phyloP scores from a whole-genome alignment of 2,113 vertebrate genomes.

The Morone chrysops region DNA sequence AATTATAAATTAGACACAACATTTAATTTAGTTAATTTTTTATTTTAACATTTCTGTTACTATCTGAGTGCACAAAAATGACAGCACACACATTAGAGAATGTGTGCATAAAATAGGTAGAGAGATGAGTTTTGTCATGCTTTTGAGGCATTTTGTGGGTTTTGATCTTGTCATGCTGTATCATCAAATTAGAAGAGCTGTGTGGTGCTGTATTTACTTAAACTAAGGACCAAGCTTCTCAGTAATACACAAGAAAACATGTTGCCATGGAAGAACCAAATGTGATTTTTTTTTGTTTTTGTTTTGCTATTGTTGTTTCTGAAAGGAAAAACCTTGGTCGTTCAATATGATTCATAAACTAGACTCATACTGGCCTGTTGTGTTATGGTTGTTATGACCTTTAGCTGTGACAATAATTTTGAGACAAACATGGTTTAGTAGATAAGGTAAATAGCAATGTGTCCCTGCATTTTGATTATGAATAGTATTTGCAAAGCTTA shows the following conservation, averaged over 20 bases:
- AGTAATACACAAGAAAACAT: neutral
- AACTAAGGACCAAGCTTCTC: neutral
- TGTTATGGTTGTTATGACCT: too few relatives aligned
- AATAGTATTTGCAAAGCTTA: neutral
- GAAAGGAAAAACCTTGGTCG: neutral
- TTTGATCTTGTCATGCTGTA: neutral
- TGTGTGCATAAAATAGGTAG: neutral
- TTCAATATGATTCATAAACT: neutral
- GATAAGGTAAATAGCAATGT: too few relatives aligned
- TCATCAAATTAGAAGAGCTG: neutral
- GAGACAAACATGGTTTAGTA: too few relatives aligned
- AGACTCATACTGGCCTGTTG: neutral
- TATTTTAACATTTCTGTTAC: neutral
- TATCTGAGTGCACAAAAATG: neutral
- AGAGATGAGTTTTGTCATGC: neutral
- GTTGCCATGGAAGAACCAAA: neutral
- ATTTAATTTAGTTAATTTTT: neutral
- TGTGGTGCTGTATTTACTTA: neutral
- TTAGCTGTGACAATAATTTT: too few relatives aligned
- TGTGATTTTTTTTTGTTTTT: neutral
- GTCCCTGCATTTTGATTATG: neutral
- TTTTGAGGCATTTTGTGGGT: neutral
- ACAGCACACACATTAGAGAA: neutral
- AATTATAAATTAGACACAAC: neutral
- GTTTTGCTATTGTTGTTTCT: neutral